Evolutionary conservation across 1,140 invertebrate species (phyloP), one percentile per base, ranked within the genome.

Genomic region (Diprion similis): DNA sequence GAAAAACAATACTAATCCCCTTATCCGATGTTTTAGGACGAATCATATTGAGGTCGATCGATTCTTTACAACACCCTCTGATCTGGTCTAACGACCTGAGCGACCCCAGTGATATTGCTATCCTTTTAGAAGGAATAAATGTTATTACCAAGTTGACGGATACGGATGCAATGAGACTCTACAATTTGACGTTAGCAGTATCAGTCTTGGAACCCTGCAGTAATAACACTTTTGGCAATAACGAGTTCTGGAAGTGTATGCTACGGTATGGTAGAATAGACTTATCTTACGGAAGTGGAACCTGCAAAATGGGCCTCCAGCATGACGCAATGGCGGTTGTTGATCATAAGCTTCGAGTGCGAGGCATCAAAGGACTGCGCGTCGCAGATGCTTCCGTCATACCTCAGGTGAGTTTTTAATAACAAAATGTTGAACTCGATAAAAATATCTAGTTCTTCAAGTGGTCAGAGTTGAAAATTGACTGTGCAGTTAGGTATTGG

Each of bases 371-470:
- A 59, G 89, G 92, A 8, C 87, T 95, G 7, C 87, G 95, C 24
- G 92, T 96, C 11, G 92, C 93, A 1, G 95, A 96, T 82, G 93
- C 93, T 0, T 95, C 94, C 19, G 88, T 95, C n/a, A 95, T 95
- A 92, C 94, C 95, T 0, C 81, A 83, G 1, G 91, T 95, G 24
- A 37, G 6, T 6, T 37, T 37, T 37, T 1, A 6, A n/a, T n/a
- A 6, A 37, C 24, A 37, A 37, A 37, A 37, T 37, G 24, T 37
- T n/a, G n/a, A n/a, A n/a, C n/a, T n/a, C 24, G 2, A 37, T 37
- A 37, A 37, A 37, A 37, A 37, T 37, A 2, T 37, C 6, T 6
- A 37, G 24, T 37, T 37, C 1, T 37, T 37, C 2, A 37, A 37
- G 24, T 37, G 24, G 24, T 6, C 1, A 37, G 24, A 6, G 24